Percentiles rank a stretch among this genome's conserved stretches.
Evolutionary conservation across 1,140 invertebrate genomes (phyloP).

Genomic region (Psix sp.): DNA sequence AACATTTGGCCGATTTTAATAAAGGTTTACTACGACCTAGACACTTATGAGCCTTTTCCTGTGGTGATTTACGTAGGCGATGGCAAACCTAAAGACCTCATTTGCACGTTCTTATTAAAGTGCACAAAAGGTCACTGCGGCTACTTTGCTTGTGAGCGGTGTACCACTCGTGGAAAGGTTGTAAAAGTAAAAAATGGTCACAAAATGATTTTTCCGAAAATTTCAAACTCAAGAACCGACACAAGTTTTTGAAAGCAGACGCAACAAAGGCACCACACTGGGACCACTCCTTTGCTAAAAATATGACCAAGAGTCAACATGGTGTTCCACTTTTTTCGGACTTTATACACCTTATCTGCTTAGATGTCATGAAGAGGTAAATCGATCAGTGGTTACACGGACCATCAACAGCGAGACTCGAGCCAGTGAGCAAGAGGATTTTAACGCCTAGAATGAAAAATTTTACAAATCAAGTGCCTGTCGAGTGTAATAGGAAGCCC

Average conservation of each 20-base stretch:
- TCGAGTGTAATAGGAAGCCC: not conserved
- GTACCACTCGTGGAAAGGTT: not conserved
- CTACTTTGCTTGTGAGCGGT: not conserved
- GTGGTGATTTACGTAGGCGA: too few species aligned
- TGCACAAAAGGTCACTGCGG: not conserved
- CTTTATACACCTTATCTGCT: constrained; percentile 12
- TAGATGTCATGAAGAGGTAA: not conserved
- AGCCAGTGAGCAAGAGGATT: not conserved
- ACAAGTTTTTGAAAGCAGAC: not conserved
- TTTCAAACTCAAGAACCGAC: not conserved
- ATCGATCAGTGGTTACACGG: not conserved
- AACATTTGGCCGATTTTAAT: too few species aligned
- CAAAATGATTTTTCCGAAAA: not conserved
- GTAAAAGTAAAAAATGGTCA: not conserved
- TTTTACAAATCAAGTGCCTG: not conserved
- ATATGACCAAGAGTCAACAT: constrained; percentile 15
- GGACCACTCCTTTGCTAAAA: constrained; percentile 1
- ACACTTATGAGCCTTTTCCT: too few species aligned
- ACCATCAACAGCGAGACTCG: not conserved
- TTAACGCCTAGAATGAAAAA: not conserved
- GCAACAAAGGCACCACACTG: constrained; percentile 1
- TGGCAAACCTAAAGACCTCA: too few species aligned
- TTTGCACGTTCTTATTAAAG: not conserved
- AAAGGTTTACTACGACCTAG: too few species aligned
- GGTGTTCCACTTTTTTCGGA: constrained; percentile 13